phyloP scores from a whole-genome alignment of 2,888 invertebrate species.

The Leptogaster cylindrica region DNA sequence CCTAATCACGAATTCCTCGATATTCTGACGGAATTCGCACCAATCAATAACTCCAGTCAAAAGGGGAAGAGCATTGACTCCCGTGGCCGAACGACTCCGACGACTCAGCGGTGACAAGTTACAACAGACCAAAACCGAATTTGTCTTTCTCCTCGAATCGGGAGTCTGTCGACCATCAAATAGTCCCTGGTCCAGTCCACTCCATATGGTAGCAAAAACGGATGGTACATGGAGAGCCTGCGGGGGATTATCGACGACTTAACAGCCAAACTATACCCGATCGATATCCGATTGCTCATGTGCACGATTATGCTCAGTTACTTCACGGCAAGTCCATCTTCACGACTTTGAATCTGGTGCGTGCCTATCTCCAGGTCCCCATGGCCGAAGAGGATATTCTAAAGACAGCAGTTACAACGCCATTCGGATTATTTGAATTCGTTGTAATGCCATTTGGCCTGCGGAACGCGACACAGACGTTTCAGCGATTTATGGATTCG shows the following conservation, averaged over 20 bases:
- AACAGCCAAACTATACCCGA: constrained; percentile 46
- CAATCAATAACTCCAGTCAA: background rate
- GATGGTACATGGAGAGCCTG: constrained; percentile 52
- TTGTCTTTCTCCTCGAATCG: constrained; percentile 48
- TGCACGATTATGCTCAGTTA: background rate
- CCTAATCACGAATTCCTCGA: background rate
- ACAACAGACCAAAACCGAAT: constrained; percentile 39
- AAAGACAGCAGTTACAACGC: constrained; percentile 35
- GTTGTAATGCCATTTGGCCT: background rate
- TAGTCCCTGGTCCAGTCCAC: constrained; percentile 57
- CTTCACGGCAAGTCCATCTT: constrained; percentile 46
- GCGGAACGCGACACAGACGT: constrained; percentile 27
- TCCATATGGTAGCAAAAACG: constrained; percentile 52
- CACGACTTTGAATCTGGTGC: constrained; percentile 50
- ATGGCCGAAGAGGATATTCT: constrained; percentile 20
- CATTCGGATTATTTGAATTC: constrained; percentile 2
- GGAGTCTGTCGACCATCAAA: constrained; percentile 59
- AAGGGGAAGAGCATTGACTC: too few species aligned
- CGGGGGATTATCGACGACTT: constrained; percentile 51
- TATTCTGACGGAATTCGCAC: background rate
- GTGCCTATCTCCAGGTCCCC: constrained; percentile 50
- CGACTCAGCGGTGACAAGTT: constrained; percentile 51
- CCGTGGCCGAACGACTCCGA: constrained; percentile 46
- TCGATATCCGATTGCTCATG: constrained; percentile 5
- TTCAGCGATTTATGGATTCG: background rate